Base-by-base conservation (phyloP, 2,888 invertebrate genomes). In the Hypolimnas misippus region DNA sequence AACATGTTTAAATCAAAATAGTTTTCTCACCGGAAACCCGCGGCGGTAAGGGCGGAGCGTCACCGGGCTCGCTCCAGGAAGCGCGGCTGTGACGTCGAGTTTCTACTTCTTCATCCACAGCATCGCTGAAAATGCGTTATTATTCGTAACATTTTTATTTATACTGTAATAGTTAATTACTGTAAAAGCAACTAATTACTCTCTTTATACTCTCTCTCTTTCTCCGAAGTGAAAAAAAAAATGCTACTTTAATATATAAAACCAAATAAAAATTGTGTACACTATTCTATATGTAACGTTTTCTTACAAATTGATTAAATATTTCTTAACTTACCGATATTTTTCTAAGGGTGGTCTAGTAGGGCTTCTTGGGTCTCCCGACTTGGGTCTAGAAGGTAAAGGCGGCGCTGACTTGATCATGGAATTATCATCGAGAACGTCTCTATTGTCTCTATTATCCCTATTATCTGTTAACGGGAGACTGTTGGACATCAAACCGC, bases 21-120 rank as follows among this genome's bases (percentile, higher is more conserved):
- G n/a, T 17, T 5, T 14, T 5, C 29, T 10, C 82, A 95, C 95
- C 95, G 70, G 95, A 95, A 6, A 96, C 96, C 65, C 97, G 89
- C 0, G 97, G 97, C 3, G 97, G 97, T 60, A 97, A 79, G 0
- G 97, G 97, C 16, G 96, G 96, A 0, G 97, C 97, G 70, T 94
- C 94, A 61, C 93, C 87, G 0, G 92, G 84, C 52, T 88, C 88
- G 55, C 87, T 86, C 86, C 92, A 87, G 1, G 92, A 86, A 12
- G 91, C 81, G 50, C 90, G 87, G 64, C 87, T 93, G 80, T 81
- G 91, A 29, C 83, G 84, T 66, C 86, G 94, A 83, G 77, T 94
- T 84, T 95, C 95, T 84, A 70, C 93, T 88, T 79, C 95, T 74
- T 84, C 93, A 70, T 91, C 91, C 29, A 87, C 78, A 1, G 40